These are phyloP conservation scores for Netelia fuscicornis DNA, from an alignment of 2,888 invertebrate species.

Conservation along the genomic window DNA sequence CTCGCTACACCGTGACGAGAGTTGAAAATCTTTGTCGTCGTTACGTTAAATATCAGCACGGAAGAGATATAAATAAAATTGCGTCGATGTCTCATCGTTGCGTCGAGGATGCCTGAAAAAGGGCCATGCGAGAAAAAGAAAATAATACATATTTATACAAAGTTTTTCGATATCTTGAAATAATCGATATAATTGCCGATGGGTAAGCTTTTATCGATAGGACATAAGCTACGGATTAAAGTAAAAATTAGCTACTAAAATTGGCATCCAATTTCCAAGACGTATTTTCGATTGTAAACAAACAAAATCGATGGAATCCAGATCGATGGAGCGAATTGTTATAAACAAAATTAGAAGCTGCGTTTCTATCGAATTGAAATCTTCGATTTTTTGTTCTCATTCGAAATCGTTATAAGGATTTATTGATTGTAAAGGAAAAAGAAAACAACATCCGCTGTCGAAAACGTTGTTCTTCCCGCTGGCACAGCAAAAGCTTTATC, in stretches of 20 bases:
- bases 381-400: neutral
- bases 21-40: too few species aligned
- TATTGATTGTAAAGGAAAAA: conserved; percentile 24
- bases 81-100: too few species aligned
- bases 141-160: too few species aligned
- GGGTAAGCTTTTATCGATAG: neutral
- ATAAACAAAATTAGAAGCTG: too few species aligned
- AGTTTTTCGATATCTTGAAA: too few species aligned
- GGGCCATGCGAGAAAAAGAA: too few species aligned
- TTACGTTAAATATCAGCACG: too few species aligned
- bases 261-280: neutral
- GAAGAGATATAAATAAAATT: too few species aligned
- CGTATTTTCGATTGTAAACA: neutral
- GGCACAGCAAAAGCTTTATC: conserved; percentile 49
- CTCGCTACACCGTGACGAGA: too few species aligned
- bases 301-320: neutral
- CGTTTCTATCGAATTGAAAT: too few species aligned
- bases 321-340: neutral
- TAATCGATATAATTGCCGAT: neutral
- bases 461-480: conserved; percentile 59
- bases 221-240: neutral
- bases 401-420: conserved; percentile 23
- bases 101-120: too few species aligned
- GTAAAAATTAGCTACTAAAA: neutral
- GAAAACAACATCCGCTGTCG: conserved; percentile 39